Conservation (phyloP, 1,140 invertebrate genomes). For the Hestina assimilis region DNA sequence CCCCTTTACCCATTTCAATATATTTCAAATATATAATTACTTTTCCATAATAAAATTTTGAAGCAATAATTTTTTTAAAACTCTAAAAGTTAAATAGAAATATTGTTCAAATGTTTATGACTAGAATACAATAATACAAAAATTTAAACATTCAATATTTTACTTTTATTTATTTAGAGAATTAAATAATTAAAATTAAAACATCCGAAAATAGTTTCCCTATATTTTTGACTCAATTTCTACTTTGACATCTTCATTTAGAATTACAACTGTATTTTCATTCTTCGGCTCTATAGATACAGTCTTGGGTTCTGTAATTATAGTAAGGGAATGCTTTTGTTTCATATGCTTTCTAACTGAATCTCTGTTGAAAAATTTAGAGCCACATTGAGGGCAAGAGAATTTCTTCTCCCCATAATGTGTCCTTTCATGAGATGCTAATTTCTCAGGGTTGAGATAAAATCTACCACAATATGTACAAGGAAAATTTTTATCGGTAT, state of each 20-base stretch:
- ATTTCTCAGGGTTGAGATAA: conserved; percentile 33
- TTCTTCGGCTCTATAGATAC: conserved; percentile 27
- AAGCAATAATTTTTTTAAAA: no score
- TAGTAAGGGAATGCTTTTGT: conserved; percentile 13
- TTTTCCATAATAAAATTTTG: no score
- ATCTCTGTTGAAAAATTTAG: conserved; percentile 23
- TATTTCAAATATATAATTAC: no score
- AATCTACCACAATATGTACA: conserved; percentile 57
- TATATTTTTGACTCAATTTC: not conserved
- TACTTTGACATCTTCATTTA: not conserved
- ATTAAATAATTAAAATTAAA: not conserved
- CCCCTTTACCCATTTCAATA: no score
- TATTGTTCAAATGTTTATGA: no score
- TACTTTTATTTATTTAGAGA: not conserved
- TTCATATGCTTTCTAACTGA: conserved; percentile 27
- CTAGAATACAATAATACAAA: not conserved
- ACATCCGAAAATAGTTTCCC: not conserved
- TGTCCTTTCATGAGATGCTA: conserved; percentile 39
- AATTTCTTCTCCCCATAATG: conserved; percentile 47
- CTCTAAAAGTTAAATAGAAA: no score
- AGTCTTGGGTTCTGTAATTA: conserved; percentile 1
- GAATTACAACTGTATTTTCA: conserved; percentile 12
- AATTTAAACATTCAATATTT: not conserved
- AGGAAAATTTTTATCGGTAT: conserved; percentile 42
- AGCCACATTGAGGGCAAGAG: conserved; percentile 21